Evolutionary conservation across 64 coral and sea anemone species (phyloP).

Genomic region (Dendrophyllia cribrosa): DNA sequence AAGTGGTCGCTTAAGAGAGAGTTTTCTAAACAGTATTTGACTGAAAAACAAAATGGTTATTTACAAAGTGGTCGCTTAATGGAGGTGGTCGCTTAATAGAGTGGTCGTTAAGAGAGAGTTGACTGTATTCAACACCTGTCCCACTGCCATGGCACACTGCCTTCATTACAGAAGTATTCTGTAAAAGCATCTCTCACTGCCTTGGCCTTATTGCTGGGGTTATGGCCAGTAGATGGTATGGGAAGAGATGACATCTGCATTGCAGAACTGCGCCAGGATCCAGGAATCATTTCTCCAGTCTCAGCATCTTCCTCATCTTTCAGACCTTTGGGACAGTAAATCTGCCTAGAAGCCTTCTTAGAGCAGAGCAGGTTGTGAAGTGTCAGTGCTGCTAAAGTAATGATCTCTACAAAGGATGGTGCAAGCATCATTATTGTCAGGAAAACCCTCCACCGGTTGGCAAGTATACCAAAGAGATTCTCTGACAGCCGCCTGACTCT

Average conservation of each 20-base stretch:
- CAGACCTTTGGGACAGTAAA: constrained; percentile 14
- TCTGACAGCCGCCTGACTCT: constrained; percentile 13
- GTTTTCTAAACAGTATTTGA: too few species aligned
- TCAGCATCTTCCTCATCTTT: constrained; percentile 3
- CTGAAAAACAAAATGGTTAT: too few species aligned
- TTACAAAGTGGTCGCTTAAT: too few species aligned
- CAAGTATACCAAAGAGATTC: constrained; percentile 38
- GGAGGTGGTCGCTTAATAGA: too few species aligned
- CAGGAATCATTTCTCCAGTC: constrained; percentile 8
- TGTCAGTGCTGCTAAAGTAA: constrained; percentile 6
- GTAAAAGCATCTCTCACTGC: constrained; percentile 3
- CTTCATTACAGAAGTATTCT: constrained; percentile 39
- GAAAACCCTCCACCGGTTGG: constrained; percentile 39
- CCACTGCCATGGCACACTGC: constrained; percentile 46
- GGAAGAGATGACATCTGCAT: constrained; percentile 19
- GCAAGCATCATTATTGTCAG: not conserved
- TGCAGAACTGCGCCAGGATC: constrained; percentile 16
- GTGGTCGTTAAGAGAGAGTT: too few species aligned
- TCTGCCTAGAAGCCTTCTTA: not conserved
- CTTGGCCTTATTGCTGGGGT: constrained; percentile 11
- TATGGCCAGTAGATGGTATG: not conserved
- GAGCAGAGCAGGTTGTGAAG: constrained; percentile 11
- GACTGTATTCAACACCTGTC: constrained; percentile 36
- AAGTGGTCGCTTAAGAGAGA: too few species aligned
- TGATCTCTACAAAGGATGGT: not conserved